These are phyloP conservation scores for Biston stratarius DNA, from an alignment of 2,888 invertebrate genomes.

Conservation along the genomic window DNA sequence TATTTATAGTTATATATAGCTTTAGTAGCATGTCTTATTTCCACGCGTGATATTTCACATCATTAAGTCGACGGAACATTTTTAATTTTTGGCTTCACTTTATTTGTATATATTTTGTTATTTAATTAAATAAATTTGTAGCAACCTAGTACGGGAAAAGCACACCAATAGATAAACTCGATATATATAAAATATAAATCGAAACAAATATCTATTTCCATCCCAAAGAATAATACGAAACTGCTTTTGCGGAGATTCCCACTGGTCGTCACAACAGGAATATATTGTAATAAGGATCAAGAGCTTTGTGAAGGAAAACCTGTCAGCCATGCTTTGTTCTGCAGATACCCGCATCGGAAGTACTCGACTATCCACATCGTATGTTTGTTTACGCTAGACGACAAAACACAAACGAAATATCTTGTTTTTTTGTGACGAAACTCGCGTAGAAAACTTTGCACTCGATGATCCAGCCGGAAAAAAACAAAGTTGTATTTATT, in stretches of 20 bases:
- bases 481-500: not conserved
- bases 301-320: constrained; percentile 23
- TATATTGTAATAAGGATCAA: constrained; percentile 34
- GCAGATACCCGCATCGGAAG: constrained; percentile 13
- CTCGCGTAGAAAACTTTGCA: constrained; percentile 14
- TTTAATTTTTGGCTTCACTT: too few relatives aligned
- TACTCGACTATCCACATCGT: not conserved
- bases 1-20: too few relatives aligned
- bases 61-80: too few relatives aligned
- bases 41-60: too few relatives aligned
- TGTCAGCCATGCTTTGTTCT: constrained; percentile 24
- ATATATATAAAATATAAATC: not conserved
- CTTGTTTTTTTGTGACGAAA: constrained; percentile 20
- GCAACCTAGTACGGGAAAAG: too few relatives aligned
- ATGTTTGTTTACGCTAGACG: constrained; percentile 21
- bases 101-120: too few relatives aligned
- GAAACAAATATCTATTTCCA: constrained; percentile 13
- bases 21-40: too few relatives aligned
- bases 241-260: constrained; percentile 13
- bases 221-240: constrained; percentile 12
- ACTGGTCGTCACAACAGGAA: constrained; percentile 11
- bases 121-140: too few relatives aligned
- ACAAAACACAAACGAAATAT: constrained; percentile 22
- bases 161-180: not conserved
- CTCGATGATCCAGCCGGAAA: constrained; percentile 4